These are phyloP conservation scores for Oncorhynchus kisutch DNA, from an alignment of 2,113 vertebrate genomes.

Conservation along the genomic window DNA sequence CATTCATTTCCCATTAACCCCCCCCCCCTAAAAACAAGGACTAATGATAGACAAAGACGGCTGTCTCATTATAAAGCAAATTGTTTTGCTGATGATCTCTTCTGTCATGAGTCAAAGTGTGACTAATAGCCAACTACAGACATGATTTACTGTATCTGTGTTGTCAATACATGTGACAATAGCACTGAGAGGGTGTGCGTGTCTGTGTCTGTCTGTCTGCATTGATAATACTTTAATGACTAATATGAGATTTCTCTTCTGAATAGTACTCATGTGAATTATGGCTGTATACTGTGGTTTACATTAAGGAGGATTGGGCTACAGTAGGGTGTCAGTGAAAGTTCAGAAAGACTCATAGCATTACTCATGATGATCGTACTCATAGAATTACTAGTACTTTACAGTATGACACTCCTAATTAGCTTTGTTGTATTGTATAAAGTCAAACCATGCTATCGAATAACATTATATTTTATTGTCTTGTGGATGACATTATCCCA, in stretches of 20 bases:
- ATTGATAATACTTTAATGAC: slow-evolving; percentile 2
- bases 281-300: too few relatives aligned
- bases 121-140: neutral
- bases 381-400: too few relatives aligned
- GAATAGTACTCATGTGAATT: neutral
- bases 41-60: slow-evolving; percentile 39
- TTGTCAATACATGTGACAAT: slow-evolving; percentile 44
- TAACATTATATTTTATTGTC: neutral
- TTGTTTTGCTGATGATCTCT: slow-evolving; percentile 22
- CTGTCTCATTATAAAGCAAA: slow-evolving; percentile 43
- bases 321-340: too few relatives aligned
- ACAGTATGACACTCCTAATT: too few relatives aligned
- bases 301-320: too few relatives aligned
- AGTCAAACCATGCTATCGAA: neutral
- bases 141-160: slow-evolving; percentile 40
- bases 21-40: slow-evolving; percentile 8
- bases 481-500: neutral
- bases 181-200: slow-evolving; percentile 33
- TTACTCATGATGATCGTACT: too few relatives aligned
- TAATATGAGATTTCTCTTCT: neutral
- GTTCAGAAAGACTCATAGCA: too few relatives aligned
- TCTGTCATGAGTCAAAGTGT: slow-evolving; percentile 22
- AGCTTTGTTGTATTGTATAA: too few relatives aligned
- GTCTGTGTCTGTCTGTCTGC: neutral
- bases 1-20: slow-evolving; percentile 23